Evolutionary conservation across 2,113 vertebrate species (phyloP).

Genomic region (Leptosomus discolor): DNA sequence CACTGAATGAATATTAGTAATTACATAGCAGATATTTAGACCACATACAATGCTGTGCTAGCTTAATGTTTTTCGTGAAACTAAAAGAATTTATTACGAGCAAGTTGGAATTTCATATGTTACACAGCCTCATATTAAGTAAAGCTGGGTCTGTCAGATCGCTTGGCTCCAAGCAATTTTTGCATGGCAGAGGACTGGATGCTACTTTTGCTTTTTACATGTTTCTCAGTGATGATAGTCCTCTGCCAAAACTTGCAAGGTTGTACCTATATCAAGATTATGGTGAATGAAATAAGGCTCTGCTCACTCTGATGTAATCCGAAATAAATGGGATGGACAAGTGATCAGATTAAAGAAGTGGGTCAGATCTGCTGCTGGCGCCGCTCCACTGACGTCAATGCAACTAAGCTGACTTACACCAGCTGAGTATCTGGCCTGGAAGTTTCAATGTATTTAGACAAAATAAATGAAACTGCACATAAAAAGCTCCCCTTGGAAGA

Average conservation of each 20-base stretch:
- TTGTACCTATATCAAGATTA: not conserved
- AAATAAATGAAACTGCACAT: constrained; percentile 28
- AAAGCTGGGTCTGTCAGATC: not conserved
- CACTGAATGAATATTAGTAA: not conserved
- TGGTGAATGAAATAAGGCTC: constrained; percentile 24
- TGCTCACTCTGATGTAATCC: constrained; percentile 44
- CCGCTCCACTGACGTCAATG: constrained; percentile 51
- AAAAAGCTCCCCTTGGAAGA: not conserved
- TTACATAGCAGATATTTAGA: not conserved
- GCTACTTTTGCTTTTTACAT: not conserved
- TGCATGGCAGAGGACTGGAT: not conserved
- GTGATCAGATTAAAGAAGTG: constrained; percentile 63
- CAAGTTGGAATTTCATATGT: not conserved
- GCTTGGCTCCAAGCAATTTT: not conserved
- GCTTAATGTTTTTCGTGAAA: not conserved
- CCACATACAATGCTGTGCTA: not conserved
- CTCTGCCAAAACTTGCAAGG: not conserved
- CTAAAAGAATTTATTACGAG: not conserved
- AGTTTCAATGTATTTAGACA: constrained; percentile 1
- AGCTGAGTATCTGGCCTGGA: constrained; percentile 12
- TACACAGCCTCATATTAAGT: not conserved
- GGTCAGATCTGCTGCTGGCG: constrained; percentile 16
- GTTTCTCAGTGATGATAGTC: not conserved
- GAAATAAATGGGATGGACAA: constrained; percentile 56
- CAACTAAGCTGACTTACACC: constrained; percentile 59